phyloP scores from a whole-genome alignment of 2,888 invertebrate genomes.

The Achlya flavicornis region DNA sequence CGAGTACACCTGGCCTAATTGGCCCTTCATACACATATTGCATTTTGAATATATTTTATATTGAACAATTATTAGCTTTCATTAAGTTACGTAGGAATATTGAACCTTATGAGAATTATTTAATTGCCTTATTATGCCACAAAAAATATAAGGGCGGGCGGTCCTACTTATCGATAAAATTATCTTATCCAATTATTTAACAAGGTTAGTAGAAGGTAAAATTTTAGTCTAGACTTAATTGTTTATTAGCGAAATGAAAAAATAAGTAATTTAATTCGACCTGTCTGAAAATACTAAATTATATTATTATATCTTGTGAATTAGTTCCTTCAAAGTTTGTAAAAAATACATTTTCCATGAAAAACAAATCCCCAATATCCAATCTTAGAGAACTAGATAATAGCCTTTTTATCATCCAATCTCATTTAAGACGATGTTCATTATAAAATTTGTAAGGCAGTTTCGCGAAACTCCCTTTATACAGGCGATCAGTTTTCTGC shows the following conservation, averaged over 20 bases:
- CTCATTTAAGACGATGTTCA: slow-evolving; percentile 55
- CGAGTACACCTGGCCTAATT: slow-evolving; percentile 16
- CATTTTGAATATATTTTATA: not conserved
- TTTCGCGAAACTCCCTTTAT: slow-evolving; percentile 52
- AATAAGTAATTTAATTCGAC: not conserved
- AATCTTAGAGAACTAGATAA: slow-evolving; percentile 27
- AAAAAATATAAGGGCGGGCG: not conserved
- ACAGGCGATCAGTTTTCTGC: slow-evolving; percentile 76
- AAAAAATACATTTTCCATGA: slow-evolving; percentile 3
- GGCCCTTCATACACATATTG: slow-evolving; percentile 2
- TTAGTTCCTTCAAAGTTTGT: not conserved
- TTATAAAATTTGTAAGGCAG: slow-evolving; percentile 53
- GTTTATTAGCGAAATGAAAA: not conserved
- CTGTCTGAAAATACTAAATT: not conserved
- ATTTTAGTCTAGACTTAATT: slow-evolving; percentile 6
- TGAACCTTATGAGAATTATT: not conserved
- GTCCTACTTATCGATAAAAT: not conserved
- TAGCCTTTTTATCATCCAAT: slow-evolving; percentile 51
- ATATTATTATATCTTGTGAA: not conserved
- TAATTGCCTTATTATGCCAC: not conserved
- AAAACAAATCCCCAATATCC: slow-evolving; percentile 13
- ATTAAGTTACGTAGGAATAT: no score
- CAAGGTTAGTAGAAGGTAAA: not conserved
- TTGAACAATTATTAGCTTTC: no score
- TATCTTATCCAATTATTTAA: not conserved